Conservation (phyloP, 53 echinoderm and acorn worm species). For the Antedon mediterranea region DNA sequence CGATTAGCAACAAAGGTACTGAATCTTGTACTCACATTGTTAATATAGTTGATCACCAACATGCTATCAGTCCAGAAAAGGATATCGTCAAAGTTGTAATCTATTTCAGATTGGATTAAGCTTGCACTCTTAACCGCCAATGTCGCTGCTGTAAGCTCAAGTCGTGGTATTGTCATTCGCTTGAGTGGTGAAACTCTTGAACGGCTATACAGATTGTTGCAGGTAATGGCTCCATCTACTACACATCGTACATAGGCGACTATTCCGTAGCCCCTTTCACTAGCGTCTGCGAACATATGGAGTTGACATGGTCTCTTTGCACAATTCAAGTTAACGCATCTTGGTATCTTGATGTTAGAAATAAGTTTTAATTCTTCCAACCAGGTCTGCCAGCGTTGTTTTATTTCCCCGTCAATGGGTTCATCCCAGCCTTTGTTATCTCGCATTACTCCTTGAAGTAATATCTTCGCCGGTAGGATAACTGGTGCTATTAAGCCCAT, state of each 20-base stretch:
- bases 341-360: conserved; percentile 6
- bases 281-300: conserved; percentile 28
- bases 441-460: background rate
- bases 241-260: conserved; percentile 17
- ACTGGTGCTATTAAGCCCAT: conserved; percentile 5
- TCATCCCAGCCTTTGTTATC: conserved; percentile 9
- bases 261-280: conserved; percentile 28
- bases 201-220: conserved; percentile 14
- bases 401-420: background rate
- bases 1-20: conserved; percentile 13
- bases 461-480: conserved; percentile 11
- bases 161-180: conserved; percentile 12
- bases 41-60: conserved; percentile 3
- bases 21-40: background rate
- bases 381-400: conserved; percentile 19
- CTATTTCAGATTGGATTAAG: background rate
- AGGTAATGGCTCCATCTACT: conserved; percentile 1
- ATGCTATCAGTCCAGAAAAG: background rate
- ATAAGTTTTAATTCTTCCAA: conserved; percentile 12
- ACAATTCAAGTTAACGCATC: conserved; percentile 11
- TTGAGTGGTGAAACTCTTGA: conserved; percentile 27
- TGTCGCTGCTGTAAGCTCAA: conserved; percentile 24
- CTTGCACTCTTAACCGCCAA: background rate
- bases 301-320: conserved; percentile 7
- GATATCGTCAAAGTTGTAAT: background rate